phyloP scores from a whole-genome alignment of 2,113 vertebrate species.

The Mustela lutreola region DNA sequence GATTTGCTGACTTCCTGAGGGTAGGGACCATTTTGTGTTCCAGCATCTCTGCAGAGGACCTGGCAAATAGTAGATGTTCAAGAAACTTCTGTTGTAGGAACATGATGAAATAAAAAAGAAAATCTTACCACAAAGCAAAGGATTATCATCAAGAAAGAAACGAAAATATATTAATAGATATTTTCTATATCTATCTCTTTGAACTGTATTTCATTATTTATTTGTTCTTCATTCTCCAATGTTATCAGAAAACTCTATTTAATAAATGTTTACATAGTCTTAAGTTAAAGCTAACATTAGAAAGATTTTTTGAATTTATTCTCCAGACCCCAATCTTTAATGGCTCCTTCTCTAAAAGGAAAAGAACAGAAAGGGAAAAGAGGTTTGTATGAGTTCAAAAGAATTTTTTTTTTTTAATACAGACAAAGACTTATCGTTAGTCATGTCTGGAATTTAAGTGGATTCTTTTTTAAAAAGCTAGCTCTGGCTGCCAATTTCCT shows the following conservation, averaged over 20 bases:
- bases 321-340: neutral
- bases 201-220: neutral
- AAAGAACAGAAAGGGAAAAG: neutral
- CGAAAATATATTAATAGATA: neutral
- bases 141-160: neutral
- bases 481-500: neutral
- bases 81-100: neutral
- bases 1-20: neutral
- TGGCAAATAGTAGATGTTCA: neutral
- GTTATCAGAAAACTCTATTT: neutral
- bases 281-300: neutral
- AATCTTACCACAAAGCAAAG: neutral
- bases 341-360: neutral
- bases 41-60: neutral
- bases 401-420: neutral
- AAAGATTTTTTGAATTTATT: neutral
- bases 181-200: neutral
- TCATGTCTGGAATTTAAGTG: conserved; percentile 8
- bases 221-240: neutral
- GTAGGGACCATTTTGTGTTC: neutral
- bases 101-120: neutral
- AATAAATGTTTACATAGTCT: neutral
- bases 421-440: conserved; percentile 8
- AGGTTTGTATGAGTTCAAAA: neutral
- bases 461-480: neutral